Evolutionary conservation across 2,888 invertebrate species (phyloP), one percentile per base, ranked within the genome.

Genomic region (Callyntrura sp.): DNA sequence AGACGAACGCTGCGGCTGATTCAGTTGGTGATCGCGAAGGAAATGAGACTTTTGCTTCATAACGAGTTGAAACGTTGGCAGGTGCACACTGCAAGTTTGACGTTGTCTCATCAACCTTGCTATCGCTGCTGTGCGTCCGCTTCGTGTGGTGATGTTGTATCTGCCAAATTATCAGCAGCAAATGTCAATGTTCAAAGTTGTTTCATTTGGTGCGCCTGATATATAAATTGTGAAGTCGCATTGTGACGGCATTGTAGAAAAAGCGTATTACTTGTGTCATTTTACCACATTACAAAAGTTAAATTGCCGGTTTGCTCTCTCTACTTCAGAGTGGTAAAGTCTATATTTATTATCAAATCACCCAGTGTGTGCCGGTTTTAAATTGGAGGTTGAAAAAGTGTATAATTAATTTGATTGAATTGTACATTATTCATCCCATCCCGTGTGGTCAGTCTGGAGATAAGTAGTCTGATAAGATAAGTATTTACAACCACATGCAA

Each of bases 11-110:
- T 70, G 62, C 20, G 4, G 62, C 62, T 28, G 73, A 20, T 81
- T 81, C 60, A 60, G 79, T 81, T 81, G 79, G 35, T 57, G 79
- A 81, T 70, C 48, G 43, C 25, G 85, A 76, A 89, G 90, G 76
- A 85, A 90, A 85, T 90, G 60, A 81, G 90, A 90, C 3, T 85
- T 85, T 85, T 60, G 85, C 68, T 85, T 85, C 90, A 90, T 82
- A 82, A 81, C 85, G 81, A 82, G 85, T 82, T 81, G 85, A 82
- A 85, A 85, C 81, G 45, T 90, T 81, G 76, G 90, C 90, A 90
- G 85, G 90, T 90, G 90, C 82, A 85, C 73, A 90, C 85, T 55
- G 35, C 65, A 82, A 55, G 28, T 85, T 85, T 82, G 82, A 85
- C 79, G 62, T 76, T 78, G 62, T 76, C 79, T 82, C 82, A 82